Base-by-base conservation (phyloP, 2,113 vertebrate genomes). In the Amblyornis subalaris region DNA sequence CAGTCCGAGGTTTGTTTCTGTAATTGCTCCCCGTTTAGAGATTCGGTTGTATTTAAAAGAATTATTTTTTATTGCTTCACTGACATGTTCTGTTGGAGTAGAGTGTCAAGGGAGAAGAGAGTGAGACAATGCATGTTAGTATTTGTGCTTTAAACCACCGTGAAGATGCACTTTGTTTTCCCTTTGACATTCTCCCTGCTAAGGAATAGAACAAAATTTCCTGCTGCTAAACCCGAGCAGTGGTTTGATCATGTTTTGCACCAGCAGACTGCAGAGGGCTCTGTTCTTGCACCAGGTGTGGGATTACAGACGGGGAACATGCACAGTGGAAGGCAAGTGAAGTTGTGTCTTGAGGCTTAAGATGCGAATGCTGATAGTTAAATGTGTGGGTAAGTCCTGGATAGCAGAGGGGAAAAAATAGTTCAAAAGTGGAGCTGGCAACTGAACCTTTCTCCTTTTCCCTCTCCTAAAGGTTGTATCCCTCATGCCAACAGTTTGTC, bases 241-340 rank as follows among this genome's bases (percentile, higher is more conserved):
- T 58, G 58, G 16, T 88, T 83, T 66, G 55, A 6, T 82, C 10
- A 6, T 48, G n/a, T 69, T 95, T 93, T 78, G 36, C 72, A 71
- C 57, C 67, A 80, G 53, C 72, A 72, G 72, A 88, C 92, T 95
- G 88, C 90, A 96, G 93, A 95, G 93, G 93, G 95, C 93, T 95
- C 94, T 95, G 14, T 74, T 73, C 88, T 88, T 88, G 92, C 73
- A 25, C 23, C 42, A 3, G 7, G 20, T 53, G 10, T 38, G 69
- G 50, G 47, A 54, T 88, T 80, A 36, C 44, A 83, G 60, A 55
- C 69, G 64, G 72, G 50, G 78, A 88, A 76, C 61, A 82, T 18
- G 55, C 42, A 67, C 80, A 58, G 61, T 57, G 38, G 70, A 91
- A 74, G n/a, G 55, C 72, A 88, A 66, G 18, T 31, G 48, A 74